Evolutionary conservation across 1,140 invertebrate genomes (phyloP).

Genomic region (Lysiphlebus fabarum): DNA sequence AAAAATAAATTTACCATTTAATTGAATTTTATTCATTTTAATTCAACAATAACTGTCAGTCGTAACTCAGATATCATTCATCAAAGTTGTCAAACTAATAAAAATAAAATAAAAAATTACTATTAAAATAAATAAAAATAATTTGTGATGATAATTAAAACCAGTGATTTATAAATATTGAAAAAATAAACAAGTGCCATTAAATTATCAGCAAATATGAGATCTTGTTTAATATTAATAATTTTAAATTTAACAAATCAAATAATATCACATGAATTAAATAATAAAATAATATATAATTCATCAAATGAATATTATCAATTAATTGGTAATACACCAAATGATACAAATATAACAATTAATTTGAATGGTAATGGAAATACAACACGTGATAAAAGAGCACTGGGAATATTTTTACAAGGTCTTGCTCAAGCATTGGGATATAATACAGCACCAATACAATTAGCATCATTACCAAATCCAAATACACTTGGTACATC

Average conservation of each 20-base stretch:
- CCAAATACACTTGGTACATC: conserved; percentile 24
- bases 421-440: conserved; percentile 47
- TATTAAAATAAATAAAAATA: no score
- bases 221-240: no score
- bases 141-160: no score
- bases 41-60: conserved; percentile 16
- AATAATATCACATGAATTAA: no score
- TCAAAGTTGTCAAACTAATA: no score
- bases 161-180: no score
- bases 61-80: neutral
- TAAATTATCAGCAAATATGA: no score
- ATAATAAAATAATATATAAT: conserved; percentile 2
- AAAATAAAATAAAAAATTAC: no score
- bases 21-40: conserved; percentile 39
- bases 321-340: neutral
- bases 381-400: conserved; percentile 42
- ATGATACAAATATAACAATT: conserved; percentile 7
- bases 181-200: no score
- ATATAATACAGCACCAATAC: conserved; percentile 39
- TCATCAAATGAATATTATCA: conserved; percentile 5
- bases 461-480: conserved; percentile 42
- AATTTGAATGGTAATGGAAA: conserved; percentile 23
- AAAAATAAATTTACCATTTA: conserved; percentile 44
- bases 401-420: conserved; percentile 45
- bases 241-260: no score